A percentile compares a stretch with the other conserved stretches of the same genome.
Evolutionary conservation across 2,113 vertebrate species (phyloP).

Genomic region (Embiotoca jacksoni): DNA sequence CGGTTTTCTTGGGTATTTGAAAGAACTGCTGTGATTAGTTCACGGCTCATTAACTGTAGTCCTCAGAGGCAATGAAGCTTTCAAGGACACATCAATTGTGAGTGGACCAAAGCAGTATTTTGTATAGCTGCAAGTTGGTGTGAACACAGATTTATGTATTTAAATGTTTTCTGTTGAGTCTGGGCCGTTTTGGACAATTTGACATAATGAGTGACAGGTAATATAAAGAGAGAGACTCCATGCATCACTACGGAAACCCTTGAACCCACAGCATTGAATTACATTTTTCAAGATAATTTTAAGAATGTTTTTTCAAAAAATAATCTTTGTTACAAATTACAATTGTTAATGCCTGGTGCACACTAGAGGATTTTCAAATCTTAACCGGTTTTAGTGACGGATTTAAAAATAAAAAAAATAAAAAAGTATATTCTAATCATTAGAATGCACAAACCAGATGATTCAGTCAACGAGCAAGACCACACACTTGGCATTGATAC

Average conservation of each 20-base stretch:
- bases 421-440: not conserved
- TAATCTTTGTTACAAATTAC: too few relatives aligned
- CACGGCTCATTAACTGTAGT: slow-evolving; percentile 54
- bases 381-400: too few relatives aligned
- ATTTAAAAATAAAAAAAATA: not conserved
- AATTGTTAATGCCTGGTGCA: too few relatives aligned
- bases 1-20: slow-evolving; percentile 57
- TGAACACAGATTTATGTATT: not conserved
- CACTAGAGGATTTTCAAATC: too few relatives aligned
- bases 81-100: slow-evolving; percentile 41
- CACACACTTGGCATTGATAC: too few relatives aligned
- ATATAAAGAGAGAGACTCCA: not conserved
- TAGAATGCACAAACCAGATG: too few relatives aligned
- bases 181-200: not conserved
- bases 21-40: slow-evolving; percentile 54
- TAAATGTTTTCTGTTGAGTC: not conserved
- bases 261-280: not conserved
- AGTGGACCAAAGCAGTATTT: slow-evolving; percentile 19
- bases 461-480: too few relatives aligned
- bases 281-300: not conserved
- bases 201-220: not conserved
- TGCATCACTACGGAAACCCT: not conserved
- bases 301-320: not conserved
- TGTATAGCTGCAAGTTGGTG: slow-evolving; percentile 1
- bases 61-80: slow-evolving; percentile 39